Evolutionary conservation across 1,140 invertebrate species (phyloP), one percentile per base, ranked within the genome.

Genomic region (Mycetomoellerius zeteki): DNA sequence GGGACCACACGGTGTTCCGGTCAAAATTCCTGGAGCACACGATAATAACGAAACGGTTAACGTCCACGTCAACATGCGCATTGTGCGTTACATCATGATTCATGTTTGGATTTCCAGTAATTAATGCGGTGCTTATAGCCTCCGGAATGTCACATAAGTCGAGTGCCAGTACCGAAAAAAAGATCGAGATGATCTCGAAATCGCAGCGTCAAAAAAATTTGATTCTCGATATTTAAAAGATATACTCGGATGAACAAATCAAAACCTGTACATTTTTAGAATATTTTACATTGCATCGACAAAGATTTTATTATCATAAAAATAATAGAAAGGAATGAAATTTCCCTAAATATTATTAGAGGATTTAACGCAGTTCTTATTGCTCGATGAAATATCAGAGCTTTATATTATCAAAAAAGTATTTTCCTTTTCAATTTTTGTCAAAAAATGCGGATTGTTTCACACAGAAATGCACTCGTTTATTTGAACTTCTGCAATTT

Each of bases 101-200:
- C 50, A 81, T 60, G 80, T 24, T 62, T 75, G 80, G 27, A 84
- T 75, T 75, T 73, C 27, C 80, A 75, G 69, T 84, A 84, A 84
- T 84, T 84, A 84, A 84, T 84, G 37, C 54, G 62, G n/a, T 8
- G 37, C 24, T 47, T 21, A 19, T 27, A 19, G 30, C 21, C 56
- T 21, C 37, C 27, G 71, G 43, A 50, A 54, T 24, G 27, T 24
- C 65, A 69, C 37, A 33, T 75, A 37, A 30, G 16, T 37, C n/a
- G 54, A 72, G 30, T 30, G 24, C 5, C 67, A 33, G 43, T 6
- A 7, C 4, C n/a, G n/a, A 16, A 75, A 24, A 58, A 75, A 56
- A 3, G 24, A 19, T 52, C 47, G 73, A 43, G n/a, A 43, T 16
- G 10, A 14, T 24, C 37, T 6, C n/a, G 37, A 69, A 16, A 69